Base-by-base conservation (phyloP, 2,113 vertebrate species). In the Podarcis muralis region DNA sequence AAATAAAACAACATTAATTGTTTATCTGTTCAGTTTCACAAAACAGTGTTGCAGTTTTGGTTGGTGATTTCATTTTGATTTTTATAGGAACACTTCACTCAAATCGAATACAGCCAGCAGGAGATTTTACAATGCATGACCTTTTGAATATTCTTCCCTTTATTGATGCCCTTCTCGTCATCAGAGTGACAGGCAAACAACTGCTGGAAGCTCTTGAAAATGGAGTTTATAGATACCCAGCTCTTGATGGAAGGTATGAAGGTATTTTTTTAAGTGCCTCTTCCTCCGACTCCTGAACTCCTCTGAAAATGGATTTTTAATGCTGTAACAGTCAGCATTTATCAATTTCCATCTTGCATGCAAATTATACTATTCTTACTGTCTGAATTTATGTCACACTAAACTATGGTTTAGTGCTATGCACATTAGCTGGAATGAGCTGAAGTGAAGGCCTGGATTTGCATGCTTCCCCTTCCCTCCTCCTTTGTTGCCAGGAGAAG, bases 191-290 rank as follows among this genome's bases (percentile, higher is more conserved):
- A 84, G 87, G 90, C 5, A 68, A 76, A 88, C 80, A 94, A 48
- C 13, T 93, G 1, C 2, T 94, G 43, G 87, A 94, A 88, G 59
- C 5, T 32, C 92, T 97, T 88, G 88, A 89, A 92, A 95, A 94
- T 66, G 74, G 87, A 0, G 91, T 94, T 90, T 93, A 88, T 35
- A 95, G 89, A 35, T 92, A 91, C 0, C 53, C 75, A 79, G 35
- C 15, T 91, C 85, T 94, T 68, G 90, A 93, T 90, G 88, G 86
- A 83, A 95, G 88, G 83, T 92, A 87, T 83, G 20, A 15, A 53
- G 13, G 12, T 76, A 12, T 53, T 0, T 53, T 11, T 75, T 85
- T 76, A 76, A 59, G 43, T 62, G 53, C 62, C 25, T 18, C 32
- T 32, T 69, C 32, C 9, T 32, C 35, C 37, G 16, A 12, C 27